Evolutionary conservation across 2,888 invertebrate species (phyloP), one percentile per base, ranked within the genome.

Genomic region (Trilocha varians): DNA sequence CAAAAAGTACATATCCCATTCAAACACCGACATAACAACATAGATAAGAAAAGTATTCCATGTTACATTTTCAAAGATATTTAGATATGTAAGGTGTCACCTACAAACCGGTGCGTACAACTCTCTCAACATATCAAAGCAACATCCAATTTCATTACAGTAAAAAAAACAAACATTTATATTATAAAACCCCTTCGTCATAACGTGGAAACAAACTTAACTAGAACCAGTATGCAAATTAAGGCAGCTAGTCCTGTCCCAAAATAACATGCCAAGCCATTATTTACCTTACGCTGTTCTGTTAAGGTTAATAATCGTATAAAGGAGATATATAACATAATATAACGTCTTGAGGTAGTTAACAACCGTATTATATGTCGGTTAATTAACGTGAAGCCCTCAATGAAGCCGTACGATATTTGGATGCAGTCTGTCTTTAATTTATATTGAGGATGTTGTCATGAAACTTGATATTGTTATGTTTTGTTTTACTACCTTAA

Each of bases 341-440:
- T 17, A 16, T 9, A 18, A 38, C 17, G 25, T 13, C 16, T 13
- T 13, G 16, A 25, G 25, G 25, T 11, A 6, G 6, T 59, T 57
- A 57, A 67, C 70, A 66, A 70, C 47, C 49, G 70, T 72, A 65
- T 71, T 57, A 57, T 63, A 61, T 73, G 65, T 71, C 71, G 65
- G 64, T 76, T 78, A 73, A 78, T 80, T 79, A 78, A 71, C 70
- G 55, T 40, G 77, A 79, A 79, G 68, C 78, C 79, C 51, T 69
- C 65, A 63, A 63, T 53, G 80, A 79, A 80, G 62, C 78, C 79
- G 58, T 71, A 70, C 57, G 55, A 59, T 46, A 52, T 18, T 16
- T 32, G 34, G 34, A 38, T 35, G 42, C 35, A 38, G 2, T 25
- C 2, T 25, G n/a, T 25, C 4, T 25, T 25, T 11, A 25, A 25